Conservation (phyloP, 2,797 vertebrate species). For the Pogonophryne albipinna region DNA sequence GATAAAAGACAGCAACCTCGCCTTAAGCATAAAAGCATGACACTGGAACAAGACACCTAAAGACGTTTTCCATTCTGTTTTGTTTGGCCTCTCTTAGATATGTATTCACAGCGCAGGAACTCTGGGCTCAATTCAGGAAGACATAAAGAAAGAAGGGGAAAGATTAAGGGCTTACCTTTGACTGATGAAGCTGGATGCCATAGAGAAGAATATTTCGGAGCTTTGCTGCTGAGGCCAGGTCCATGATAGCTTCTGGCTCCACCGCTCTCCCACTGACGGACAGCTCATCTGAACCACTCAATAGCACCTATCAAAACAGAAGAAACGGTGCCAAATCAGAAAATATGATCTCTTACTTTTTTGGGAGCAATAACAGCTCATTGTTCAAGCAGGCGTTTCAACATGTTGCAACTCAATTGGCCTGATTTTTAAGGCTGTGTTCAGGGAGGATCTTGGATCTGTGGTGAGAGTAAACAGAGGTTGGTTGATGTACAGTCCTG, state of each 20-base stretch:
- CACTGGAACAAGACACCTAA: slow-evolving; percentile 35
- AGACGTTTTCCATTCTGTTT: slow-evolving; percentile 60
- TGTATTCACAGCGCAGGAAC: slow-evolving; percentile 53
- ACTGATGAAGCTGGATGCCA: slow-evolving; percentile 85
- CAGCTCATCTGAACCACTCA: slow-evolving; percentile 77
- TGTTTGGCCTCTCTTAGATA: slow-evolving; percentile 56
- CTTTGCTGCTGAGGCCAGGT: slow-evolving; percentile 84
- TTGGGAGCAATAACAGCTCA: slow-evolving; percentile 48
- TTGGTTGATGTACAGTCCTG: slow-evolving; percentile 37
- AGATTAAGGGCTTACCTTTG: slow-evolving; percentile 85
- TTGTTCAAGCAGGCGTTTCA: slow-evolving; percentile 56
- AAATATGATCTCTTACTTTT: slow-evolving; percentile 20
- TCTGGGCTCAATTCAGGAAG: slow-evolving; percentile 39
- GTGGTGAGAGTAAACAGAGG: slow-evolving; percentile 42
- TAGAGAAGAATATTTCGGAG: slow-evolving; percentile 89
- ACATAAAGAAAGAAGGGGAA: slow-evolving; percentile 37
- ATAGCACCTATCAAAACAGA: slow-evolving; percentile 86
- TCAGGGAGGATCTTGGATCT: slow-evolving; percentile 27
- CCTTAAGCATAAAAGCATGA: slow-evolving; percentile 50
- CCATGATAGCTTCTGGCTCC: slow-evolving; percentile 76
- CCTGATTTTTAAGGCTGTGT: slow-evolving; percentile 54
- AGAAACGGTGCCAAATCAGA: slow-evolving; percentile 31
- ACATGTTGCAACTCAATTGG: slow-evolving; percentile 48
- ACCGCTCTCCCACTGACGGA: slow-evolving; percentile 67
- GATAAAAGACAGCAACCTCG: slow-evolving; percentile 59